Conservation (phyloP, 1,140 invertebrate species). For the Drosophila elegans region DNA sequence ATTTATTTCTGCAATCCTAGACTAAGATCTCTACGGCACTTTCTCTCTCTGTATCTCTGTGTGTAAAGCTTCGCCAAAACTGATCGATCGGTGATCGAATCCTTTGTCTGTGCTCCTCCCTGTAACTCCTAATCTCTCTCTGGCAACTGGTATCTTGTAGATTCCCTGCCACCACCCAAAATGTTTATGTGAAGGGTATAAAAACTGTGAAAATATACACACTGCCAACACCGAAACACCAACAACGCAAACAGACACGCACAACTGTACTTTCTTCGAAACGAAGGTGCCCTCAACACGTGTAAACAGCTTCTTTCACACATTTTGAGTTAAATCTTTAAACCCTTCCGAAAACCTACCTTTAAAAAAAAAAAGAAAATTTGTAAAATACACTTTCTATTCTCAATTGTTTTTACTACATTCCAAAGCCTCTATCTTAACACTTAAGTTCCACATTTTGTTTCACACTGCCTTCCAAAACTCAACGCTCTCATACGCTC, state of each 20-base stretch:
- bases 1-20: conserved; percentile 38
- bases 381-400: conserved; percentile 25
- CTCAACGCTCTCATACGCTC: conserved; percentile 63
- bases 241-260: conserved; percentile 54
- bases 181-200: conserved; percentile 72
- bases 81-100: conserved; percentile 19
- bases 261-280: conserved; percentile 44
- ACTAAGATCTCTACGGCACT: conserved; percentile 36
- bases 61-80: conserved; percentile 40
- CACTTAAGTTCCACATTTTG: conserved; percentile 6
- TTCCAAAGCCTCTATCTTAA: conserved; percentile 4
- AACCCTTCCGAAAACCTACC: not conserved
- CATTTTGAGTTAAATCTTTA: conserved; percentile 32
- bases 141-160: conserved; percentile 13
- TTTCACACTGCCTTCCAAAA: conserved; percentile 30
- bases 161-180: conserved; percentile 11
- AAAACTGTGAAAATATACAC: conserved; percentile 63
- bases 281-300: conserved; percentile 26
- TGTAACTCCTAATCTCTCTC: conserved; percentile 28
- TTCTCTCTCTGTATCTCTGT: conserved; percentile 25
- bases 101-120: conserved; percentile 21
- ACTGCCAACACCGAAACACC: conserved; percentile 29
- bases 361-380: not conserved
- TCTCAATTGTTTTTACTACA: conserved; percentile 1
- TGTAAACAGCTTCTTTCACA: conserved; percentile 64